A percentile compares a stretch with the other conserved stretches of the same genome.
These are phyloP conservation scores for Pardalotus punctatus DNA, from an alignment of 2,113 vertebrate genomes.

Conservation along the genomic window DNA sequence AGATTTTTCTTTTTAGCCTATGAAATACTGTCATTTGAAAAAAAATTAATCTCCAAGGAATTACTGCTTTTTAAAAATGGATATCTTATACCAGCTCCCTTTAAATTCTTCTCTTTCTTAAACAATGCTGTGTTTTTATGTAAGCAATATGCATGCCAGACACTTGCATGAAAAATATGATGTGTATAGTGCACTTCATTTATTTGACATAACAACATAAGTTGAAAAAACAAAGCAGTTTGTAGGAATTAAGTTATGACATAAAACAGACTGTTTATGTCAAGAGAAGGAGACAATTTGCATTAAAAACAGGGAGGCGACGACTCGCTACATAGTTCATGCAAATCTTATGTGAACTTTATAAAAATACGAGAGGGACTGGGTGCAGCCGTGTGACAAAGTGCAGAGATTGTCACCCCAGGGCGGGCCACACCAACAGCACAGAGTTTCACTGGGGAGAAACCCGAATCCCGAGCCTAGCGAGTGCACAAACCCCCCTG, in stretches of 20 bases:
- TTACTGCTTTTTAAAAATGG: background rate
- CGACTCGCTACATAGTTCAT: background rate
- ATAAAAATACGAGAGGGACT: background rate
- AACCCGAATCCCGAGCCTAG: background rate
- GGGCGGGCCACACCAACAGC: background rate
- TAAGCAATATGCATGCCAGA: constrained; percentile 4
- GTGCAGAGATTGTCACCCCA: background rate
- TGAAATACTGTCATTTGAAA: background rate
- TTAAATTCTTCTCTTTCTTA: background rate
- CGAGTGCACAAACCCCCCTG: background rate
- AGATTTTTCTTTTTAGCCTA: background rate
- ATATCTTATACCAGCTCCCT: background rate
- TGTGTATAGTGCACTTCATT: background rate
- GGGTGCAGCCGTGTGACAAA: background rate
- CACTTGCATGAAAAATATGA: constrained; percentile 35
- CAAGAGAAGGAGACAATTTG: constrained; percentile 30
- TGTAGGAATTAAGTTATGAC: constrained; percentile 51
- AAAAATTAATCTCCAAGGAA: background rate
- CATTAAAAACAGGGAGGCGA: background rate
- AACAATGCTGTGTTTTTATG: constrained; percentile 29
- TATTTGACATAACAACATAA: constrained; percentile 37
- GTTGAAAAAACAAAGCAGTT: constrained; percentile 38
- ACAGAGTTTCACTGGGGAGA: background rate
- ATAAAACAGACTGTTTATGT: constrained; percentile 37
- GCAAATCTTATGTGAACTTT: background rate